phyloP scores from a whole-genome alignment of 2,113 vertebrate species.

The Bubalus kerabau region DNA sequence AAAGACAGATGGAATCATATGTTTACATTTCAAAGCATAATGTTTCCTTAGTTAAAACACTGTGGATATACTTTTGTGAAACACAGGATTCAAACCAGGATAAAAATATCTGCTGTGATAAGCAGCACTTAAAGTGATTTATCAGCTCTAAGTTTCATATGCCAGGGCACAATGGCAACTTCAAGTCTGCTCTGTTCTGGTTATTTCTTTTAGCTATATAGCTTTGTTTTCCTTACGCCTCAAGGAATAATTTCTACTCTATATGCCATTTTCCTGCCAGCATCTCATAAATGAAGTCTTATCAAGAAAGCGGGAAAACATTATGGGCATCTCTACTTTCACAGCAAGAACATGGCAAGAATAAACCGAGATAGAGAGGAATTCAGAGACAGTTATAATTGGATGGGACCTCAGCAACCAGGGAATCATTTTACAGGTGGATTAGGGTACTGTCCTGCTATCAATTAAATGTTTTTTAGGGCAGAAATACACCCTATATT shows the following conservation, averaged over 20 bases:
- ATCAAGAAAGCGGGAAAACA: not conserved
- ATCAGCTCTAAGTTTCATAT: not conserved
- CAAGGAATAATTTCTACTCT: not conserved
- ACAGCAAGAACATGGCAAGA: not conserved
- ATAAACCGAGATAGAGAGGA: not conserved
- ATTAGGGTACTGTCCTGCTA: not conserved
- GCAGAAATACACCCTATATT: not conserved
- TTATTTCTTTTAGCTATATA: not conserved
- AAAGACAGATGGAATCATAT: conserved; percentile 59
- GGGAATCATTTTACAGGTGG: not conserved
- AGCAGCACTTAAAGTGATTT: conserved; percentile 30
- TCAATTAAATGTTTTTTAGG: not conserved
- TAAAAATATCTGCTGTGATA: conserved; percentile 53
- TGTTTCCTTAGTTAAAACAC: conserved; percentile 47
- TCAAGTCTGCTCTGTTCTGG: not conserved
- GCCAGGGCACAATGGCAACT: not conserved
- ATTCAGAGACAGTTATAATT: not conserved
- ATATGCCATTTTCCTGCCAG: not conserved
- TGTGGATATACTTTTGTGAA: conserved; percentile 45
- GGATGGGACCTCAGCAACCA: not conserved
- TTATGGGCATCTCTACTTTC: not conserved
- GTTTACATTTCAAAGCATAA: conserved; percentile 58
- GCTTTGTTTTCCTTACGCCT: not conserved
- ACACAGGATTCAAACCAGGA: conserved; percentile 25
- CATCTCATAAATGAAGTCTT: not conserved